Percentiles rank a stretch among this genome's conserved stretches.
phyloP scores from a whole-genome alignment of 2,797 vertebrate species.

The Stomatorhinus walkeri region DNA sequence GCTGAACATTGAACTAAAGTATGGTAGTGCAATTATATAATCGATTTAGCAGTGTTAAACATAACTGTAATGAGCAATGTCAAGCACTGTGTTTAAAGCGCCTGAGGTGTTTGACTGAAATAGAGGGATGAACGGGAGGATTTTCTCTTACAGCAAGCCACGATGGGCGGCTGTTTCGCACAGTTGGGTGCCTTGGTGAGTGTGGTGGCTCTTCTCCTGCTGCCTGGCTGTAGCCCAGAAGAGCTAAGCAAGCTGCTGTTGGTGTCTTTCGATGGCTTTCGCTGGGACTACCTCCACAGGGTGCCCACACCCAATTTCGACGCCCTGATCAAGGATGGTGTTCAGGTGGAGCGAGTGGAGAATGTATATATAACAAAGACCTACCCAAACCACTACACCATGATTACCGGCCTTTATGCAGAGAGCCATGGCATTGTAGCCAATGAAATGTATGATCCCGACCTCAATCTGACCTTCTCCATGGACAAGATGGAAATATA shows the following conservation, averaged over 20 bases:
- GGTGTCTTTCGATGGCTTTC: constrained; percentile 87
- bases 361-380: constrained; percentile 86
- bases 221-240: constrained; percentile 42
- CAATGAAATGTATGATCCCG: constrained; percentile 83
- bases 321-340: constrained; percentile 63
- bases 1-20: neutral
- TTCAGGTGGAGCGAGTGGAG: constrained; percentile 69
- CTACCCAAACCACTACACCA: constrained; percentile 81
- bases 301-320: constrained; percentile 73
- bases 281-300: constrained; percentile 83
- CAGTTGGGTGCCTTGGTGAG: constrained; percentile 43
- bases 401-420: constrained; percentile 82
- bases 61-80: neutral
- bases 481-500: constrained; percentile 67
- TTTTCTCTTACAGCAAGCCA: constrained; percentile 7
- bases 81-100: neutral
- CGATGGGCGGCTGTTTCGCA: constrained; percentile 33
- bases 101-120: neutral
- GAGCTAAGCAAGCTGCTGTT: constrained; percentile 67
- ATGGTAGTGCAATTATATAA: neutral
- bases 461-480: constrained; percentile 73
- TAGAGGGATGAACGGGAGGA: neutral
- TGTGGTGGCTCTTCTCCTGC: constrained; percentile 44
- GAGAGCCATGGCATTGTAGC: constrained; percentile 82
- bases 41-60: neutral